Evolutionary conservation across 2,888 invertebrate species (phyloP).

Genomic region (Chymomyza caudatula): DNA sequence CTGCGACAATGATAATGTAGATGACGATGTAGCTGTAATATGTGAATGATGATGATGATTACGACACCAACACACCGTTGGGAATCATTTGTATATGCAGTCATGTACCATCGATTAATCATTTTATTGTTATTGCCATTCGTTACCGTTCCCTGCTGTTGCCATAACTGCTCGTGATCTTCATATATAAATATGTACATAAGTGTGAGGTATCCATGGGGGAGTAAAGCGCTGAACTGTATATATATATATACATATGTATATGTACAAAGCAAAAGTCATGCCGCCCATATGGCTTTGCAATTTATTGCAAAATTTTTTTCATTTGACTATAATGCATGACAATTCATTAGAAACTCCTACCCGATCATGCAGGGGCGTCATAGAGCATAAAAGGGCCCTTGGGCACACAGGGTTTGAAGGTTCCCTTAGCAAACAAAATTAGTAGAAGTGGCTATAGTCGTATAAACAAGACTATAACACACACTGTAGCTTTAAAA

Average conservation of each 20-base stretch:
- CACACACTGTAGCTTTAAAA: background rate
- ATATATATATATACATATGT: background rate
- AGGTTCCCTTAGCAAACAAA: background rate
- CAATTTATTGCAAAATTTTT: background rate
- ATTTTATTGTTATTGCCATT: conserved; percentile 71
- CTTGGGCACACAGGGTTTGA: background rate
- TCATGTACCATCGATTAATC: conserved; percentile 72
- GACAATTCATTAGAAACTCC: background rate
- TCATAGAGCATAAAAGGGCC: background rate
- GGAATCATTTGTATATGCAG: conserved; percentile 69
- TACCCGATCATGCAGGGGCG: background rate
- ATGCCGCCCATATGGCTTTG: background rate
- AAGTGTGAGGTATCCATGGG: background rate
- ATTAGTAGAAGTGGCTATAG: background rate
- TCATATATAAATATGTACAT: conserved; percentile 14
- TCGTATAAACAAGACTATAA: background rate
- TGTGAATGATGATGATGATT: conserved; percentile 28
- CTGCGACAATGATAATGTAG: conserved; percentile 51
- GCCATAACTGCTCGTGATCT: conserved; percentile 57
- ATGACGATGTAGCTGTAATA: conserved; percentile 23
- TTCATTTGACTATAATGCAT: background rate
- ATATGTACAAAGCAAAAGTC: conserved; percentile 5
- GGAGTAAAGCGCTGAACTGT: background rate
- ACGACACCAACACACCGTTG: conserved; percentile 66
- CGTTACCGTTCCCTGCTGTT: conserved; percentile 52